A percentile compares a stretch with the other conserved stretches of the same genome.
These are phyloP conservation scores for Probaryconus sp. DNA, from an alignment of 1,140 invertebrate species.

Conservation along the genomic window DNA sequence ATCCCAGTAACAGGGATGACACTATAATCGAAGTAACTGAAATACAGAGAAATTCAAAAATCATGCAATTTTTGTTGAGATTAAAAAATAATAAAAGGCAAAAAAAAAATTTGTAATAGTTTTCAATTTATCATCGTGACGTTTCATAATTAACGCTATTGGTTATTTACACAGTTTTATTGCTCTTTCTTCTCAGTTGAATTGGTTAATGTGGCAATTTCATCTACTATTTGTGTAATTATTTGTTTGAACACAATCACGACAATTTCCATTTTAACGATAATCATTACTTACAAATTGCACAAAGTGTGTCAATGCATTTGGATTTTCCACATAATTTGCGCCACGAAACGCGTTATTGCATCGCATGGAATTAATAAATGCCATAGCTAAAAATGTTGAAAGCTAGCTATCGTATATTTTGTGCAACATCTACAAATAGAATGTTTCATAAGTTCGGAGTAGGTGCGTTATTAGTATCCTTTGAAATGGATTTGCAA, in stretches of 20 bases:
- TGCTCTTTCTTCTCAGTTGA: slow-evolving; percentile 6
- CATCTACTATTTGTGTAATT: slow-evolving; percentile 37
- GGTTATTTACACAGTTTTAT: too few species aligned
- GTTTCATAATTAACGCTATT: too few species aligned
- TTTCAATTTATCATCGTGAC: too few species aligned
- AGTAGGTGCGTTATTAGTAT: slow-evolving; percentile 8
- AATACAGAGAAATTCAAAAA: too few species aligned
- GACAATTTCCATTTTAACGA: slow-evolving; percentile 40
- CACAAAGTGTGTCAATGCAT: not conserved
- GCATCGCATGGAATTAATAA: not conserved
- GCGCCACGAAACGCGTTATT: not conserved
- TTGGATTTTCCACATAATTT: not conserved
- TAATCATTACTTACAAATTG: slow-evolving; percentile 50
- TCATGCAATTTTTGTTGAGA: too few species aligned
- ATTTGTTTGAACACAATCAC: slow-evolving; percentile 39
- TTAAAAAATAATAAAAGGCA: too few species aligned
- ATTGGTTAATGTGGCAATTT: slow-evolving; percentile 18
- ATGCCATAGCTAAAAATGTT: not conserved
- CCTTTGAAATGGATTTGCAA: slow-evolving; percentile 19
- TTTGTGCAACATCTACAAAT: slow-evolving; percentile 2
- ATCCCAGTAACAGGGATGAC: too few species aligned
- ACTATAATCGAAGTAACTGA: too few species aligned
- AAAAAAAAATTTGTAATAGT: too few species aligned
- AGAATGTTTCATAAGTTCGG: slow-evolving; percentile 23
- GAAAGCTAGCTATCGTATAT: not conserved